Conservation (phyloP, 2,797 vertebrate species). For the Megaceryle alcyon region DNA sequence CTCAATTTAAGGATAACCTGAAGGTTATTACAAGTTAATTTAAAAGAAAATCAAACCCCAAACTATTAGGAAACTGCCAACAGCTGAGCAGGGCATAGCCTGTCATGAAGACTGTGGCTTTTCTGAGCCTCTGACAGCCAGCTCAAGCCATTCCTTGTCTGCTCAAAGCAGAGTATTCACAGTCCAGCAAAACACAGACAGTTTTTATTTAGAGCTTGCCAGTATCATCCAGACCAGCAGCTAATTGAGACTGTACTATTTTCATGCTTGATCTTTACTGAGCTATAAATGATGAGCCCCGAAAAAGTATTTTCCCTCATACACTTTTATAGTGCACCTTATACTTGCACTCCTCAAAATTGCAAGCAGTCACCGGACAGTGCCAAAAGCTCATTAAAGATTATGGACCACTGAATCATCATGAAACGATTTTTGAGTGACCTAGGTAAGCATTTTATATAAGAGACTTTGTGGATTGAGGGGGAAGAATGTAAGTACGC, state of each 20-base stretch:
- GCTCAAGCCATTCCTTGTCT: not conserved
- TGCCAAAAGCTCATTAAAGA: constrained; percentile 12
- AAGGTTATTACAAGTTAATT: constrained; percentile 29
- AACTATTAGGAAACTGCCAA: constrained; percentile 21
- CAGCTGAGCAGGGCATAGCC: constrained; percentile 42
- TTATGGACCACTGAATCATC: constrained; percentile 22
- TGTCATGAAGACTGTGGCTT: not conserved
- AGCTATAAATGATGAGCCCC: not conserved
- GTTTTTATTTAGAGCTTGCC: constrained; percentile 50
- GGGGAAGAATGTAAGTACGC: not conserved
- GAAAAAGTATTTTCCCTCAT: not conserved
- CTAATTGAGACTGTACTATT: constrained; percentile 39
- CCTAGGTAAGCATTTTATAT: constrained; percentile 27
- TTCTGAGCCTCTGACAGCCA: not conserved
- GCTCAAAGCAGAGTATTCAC: constrained; percentile 35
- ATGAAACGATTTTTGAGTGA: constrained; percentile 7
- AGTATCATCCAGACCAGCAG: not conserved
- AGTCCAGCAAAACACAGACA: not conserved
- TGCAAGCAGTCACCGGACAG: not conserved
- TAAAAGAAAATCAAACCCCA: constrained; percentile 8
- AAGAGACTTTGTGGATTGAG: not conserved
- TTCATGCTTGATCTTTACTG: constrained; percentile 58
- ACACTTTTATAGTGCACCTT: not conserved
- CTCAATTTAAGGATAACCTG: constrained; percentile 24
- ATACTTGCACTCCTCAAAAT: not conserved